phyloP scores from a whole-genome alignment of 2,797 vertebrate genomes.

The Poecilia gillii region DNA sequence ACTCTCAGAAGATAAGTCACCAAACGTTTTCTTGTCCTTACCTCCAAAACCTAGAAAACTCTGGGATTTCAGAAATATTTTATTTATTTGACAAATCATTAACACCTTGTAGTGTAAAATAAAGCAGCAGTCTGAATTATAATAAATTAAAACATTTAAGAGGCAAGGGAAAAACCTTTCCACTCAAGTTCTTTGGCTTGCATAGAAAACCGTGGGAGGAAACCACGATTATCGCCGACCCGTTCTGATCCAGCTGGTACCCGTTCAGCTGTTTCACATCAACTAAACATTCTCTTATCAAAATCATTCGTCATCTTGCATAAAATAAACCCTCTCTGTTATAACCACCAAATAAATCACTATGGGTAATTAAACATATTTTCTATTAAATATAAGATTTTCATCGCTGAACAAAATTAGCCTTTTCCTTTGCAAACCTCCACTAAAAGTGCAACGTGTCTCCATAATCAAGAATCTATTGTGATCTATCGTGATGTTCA shows the following conservation, averaged over 20 bases:
- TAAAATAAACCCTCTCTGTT: constrained; percentile 14
- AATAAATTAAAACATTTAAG: constrained; percentile 3
- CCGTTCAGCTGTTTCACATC: background rate
- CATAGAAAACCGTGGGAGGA: constrained; percentile 45
- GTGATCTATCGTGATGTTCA: constrained; percentile 5
- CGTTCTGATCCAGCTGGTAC: background rate
- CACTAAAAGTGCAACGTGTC: constrained; percentile 9
- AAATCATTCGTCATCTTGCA: background rate
- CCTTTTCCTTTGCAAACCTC: constrained; percentile 3
- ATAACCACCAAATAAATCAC: background rate
- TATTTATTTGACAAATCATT: background rate
- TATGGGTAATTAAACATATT: background rate
- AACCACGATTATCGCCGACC: constrained; percentile 9
- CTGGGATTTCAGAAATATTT: background rate
- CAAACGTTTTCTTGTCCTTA: background rate
- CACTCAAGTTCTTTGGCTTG: constrained; percentile 51
- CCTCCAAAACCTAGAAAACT: background rate
- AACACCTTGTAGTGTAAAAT: background rate
- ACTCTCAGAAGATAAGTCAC: background rate
- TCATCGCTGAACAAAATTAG: constrained; percentile 18
- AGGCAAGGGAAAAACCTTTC: background rate
- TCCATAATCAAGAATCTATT: background rate
- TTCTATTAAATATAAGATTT: constrained; percentile 24
- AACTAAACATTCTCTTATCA: background rate
- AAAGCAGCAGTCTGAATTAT: constrained; percentile 25